phyloP scores from a whole-genome alignment of 1,140 invertebrate species.

The Matsumurasca onukii region DNA sequence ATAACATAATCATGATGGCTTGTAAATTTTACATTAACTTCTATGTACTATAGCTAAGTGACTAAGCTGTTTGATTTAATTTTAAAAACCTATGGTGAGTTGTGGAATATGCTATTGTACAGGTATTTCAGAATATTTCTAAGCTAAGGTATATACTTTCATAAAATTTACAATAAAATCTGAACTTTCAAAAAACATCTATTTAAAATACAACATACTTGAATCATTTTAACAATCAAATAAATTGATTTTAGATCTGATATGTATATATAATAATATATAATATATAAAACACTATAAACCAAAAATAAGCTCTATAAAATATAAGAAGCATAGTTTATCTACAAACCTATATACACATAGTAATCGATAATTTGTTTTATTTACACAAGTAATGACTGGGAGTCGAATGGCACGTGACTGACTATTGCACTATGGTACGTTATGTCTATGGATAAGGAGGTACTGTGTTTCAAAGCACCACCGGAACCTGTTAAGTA shows the following conservation, averaged over 20 bases:
- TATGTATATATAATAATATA: constrained; percentile 19
- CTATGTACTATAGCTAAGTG: no score
- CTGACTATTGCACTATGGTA: constrained; percentile 23
- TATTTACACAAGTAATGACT: constrained; percentile 19
- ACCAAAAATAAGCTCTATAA: constrained; percentile 16
- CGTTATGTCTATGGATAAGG: neutral
- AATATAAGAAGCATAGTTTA: constrained; percentile 20
- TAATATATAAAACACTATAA: constrained; percentile 26
- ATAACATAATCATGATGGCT: neutral
- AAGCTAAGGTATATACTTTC: constrained; percentile 19
- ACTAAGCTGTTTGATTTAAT: neutral
- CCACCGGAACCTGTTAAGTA: constrained; percentile 21
- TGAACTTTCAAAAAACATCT: constrained; percentile 24
- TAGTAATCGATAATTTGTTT: neutral
- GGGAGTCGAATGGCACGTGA: constrained; percentile 1
- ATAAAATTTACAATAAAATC: constrained; percentile 22
- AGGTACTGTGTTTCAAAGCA: constrained; percentile 14
- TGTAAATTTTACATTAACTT: neutral
- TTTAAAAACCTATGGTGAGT: neutral
- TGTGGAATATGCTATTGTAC: no score
- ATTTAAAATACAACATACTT: constrained; percentile 23
- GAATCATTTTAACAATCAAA: constrained; percentile 18
- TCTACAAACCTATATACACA: constrained; percentile 18
- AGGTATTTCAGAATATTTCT: no score
- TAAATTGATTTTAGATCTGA: neutral